Conservation (phyloP, 2,797 vertebrate species). For the Steatocranus sp. region DNA sequence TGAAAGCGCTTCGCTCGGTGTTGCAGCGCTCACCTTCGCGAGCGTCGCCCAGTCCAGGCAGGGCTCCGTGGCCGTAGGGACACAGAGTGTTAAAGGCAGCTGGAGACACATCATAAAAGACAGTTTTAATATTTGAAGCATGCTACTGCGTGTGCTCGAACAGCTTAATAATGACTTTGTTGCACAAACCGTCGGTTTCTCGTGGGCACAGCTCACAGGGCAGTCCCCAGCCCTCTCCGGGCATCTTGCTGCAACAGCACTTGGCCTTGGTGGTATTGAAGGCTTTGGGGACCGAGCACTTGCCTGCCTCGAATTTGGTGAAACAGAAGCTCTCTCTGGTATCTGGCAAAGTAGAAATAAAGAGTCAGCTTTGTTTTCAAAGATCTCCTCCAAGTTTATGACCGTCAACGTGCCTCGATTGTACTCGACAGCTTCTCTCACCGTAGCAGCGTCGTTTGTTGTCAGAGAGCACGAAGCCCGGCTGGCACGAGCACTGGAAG, state of each 20-base stretch:
- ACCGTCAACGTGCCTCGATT: neutral
- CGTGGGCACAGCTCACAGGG: constrained; percentile 92
- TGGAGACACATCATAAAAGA: constrained; percentile 32
- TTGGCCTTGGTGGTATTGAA: constrained; percentile 91
- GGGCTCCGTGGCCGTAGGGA: constrained; percentile 85
- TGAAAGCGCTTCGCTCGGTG: neutral
- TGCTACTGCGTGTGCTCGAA: neutral
- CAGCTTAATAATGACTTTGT: neutral
- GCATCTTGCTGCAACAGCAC: constrained; percentile 94
- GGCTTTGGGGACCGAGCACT: constrained; percentile 88
- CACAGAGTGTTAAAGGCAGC: constrained; percentile 81
- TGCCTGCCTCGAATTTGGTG: constrained; percentile 86
- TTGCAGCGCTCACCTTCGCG: constrained; percentile 82
- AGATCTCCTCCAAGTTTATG: neutral
- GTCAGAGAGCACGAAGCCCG: constrained; percentile 88
- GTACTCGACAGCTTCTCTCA: constrained; percentile 60
- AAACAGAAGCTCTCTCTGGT: constrained; percentile 94
- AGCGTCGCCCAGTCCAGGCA: constrained; percentile 79
- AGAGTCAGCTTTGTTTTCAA: neutral
- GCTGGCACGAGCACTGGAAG: constrained; percentile 88
- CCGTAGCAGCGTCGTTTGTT: constrained; percentile 88
- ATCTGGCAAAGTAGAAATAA: constrained; percentile 68
- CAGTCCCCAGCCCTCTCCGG: constrained; percentile 92
- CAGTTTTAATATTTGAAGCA: neutral
- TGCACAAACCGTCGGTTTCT: constrained; percentile 78